Evolutionary conservation across 2,888 invertebrate genomes (phyloP), one percentile per base, ranked within the genome.

Genomic region (Galeruca laticollis): DNA sequence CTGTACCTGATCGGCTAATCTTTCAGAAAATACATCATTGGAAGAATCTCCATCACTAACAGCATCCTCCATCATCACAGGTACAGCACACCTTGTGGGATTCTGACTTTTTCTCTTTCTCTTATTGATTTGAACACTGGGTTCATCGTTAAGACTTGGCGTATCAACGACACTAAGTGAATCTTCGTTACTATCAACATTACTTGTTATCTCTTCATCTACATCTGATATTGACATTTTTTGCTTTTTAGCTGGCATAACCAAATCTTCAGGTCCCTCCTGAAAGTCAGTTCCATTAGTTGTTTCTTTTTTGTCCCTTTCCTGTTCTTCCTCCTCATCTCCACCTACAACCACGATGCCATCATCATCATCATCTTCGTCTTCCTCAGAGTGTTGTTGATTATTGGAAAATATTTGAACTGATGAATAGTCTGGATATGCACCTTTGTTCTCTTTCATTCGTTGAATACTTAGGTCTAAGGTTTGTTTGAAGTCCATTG

Each of bases 31-130:
- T 51, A 84, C 84, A 80, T 90, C 90, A 78, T 88, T 89, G 8
- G 89, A 89, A 9, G 89, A 90, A 75, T 90, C 90, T 13, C 89
- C 89, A 77, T 91, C 90, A 54, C 89, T 90, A 49, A 78, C 80
- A 66, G 88, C 87, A 65, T 89, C 88, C 54, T 89, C 88, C 70
- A 87, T 86, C 70, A 87, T 86, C 47, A 86, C 83, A 31, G 89
- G 87, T 59, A 90, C 85, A n/a, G 94, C 91, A 81, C 94, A 92
- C 73, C 94, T 89, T 1, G 93, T 94, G 0, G 96, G 96, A 83
- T 96, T 96, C 78, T 94, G 91, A 78, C 92, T 95, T 86, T 97
- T 97, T 33, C 96, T 88, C 85, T 97, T 97, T 66, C 95, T 88
- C 81, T 93, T 93, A 80, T 89, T 91, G n/a, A 91, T 89, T 79